Evolutionary conservation across 2,797 vertebrate genomes (phyloP).

Genomic region (Rhinophrynus dorsalis): DNA sequence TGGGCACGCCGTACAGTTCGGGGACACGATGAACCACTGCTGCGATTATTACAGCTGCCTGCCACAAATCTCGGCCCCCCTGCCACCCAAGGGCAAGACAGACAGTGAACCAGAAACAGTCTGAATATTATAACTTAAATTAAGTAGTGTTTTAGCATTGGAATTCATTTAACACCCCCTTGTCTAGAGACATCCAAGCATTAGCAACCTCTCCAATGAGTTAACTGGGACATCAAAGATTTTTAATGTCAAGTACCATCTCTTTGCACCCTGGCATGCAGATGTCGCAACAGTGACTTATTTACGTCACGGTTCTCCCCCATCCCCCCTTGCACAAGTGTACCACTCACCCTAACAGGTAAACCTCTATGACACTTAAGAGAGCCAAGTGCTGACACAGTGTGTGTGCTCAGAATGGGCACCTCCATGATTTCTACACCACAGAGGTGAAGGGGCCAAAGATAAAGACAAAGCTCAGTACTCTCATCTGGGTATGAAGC

Average conservation of each 20-base stretch:
- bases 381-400: conserved; percentile 10
- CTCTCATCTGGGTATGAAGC: not conserved
- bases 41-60: too few relatives aligned
- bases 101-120: too few relatives aligned
- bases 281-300: conserved; percentile 1
- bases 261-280: not conserved
- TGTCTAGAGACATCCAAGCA: too few relatives aligned
- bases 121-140: too few relatives aligned
- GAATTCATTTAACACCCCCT: too few relatives aligned
- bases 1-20: too few relatives aligned
- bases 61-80: too few relatives aligned
- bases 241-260: not conserved
- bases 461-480: not conserved
- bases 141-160: too few relatives aligned
- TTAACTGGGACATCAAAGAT: not conserved
- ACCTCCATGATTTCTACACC: not conserved
- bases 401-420: not conserved
- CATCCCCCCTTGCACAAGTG: not conserved
- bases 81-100: too few relatives aligned
- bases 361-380: conserved; percentile 17
- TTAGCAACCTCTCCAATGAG: too few relatives aligned
- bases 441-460: not conserved
- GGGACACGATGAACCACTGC: too few relatives aligned
- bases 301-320: conserved; percentile 8
- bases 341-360: not conserved